Evolutionary conservation across 2,113 vertebrate genomes (phyloP), one percentile per base, ranked within the genome.

Genomic region (Dendrocopos noguchii): DNA sequence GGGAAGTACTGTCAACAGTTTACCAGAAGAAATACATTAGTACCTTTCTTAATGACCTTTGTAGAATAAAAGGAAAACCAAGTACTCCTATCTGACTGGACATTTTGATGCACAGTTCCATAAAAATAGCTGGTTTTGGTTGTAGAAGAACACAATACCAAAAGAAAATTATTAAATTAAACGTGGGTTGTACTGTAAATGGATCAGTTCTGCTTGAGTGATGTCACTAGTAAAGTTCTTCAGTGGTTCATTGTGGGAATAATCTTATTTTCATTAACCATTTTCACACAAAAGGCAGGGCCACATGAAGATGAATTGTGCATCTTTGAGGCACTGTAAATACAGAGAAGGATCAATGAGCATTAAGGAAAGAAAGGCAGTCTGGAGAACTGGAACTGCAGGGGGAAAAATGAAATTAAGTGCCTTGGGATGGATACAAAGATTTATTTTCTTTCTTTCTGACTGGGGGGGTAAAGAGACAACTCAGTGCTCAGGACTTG

Each of bases 131-230:
- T 44, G 3, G 6, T 74, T 74, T 6, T 64, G 2, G 24, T 56
- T 15, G 11, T 57, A 57, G 36, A 72, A 73, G 22, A 88, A 28
- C 7, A 64, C 8, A 63, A 9, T 5, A 42, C 14, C 3, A 64
- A 64, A 15, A 60, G 17, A n/a, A 72, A 81, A 55, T 21, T 1
- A 33, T 8, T 0, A 57, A 77, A 33, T 8, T 0, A 57, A 77
- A 42, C 9, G 39, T 0, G 0, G 14, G 11, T 36, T 59, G 17
- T 70, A 10, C 7, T 61, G 11, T 39, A 74, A 74, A 53, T 57
- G 29, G 13, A 46, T 46, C 24, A 39, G 1, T 6, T 57, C 33
- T 18, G 5, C 24, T 42, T 73, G 31, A 92, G 18, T 4, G 34
- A 74, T 4, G 7, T 25, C 8, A 28, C 10, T 28, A 64, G 19